A percentile compares a stretch with the other conserved stretches of the same genome.
Evolutionary conservation across 2,888 invertebrate genomes (phyloP).

Genomic region (Diarsia mendica): DNA sequence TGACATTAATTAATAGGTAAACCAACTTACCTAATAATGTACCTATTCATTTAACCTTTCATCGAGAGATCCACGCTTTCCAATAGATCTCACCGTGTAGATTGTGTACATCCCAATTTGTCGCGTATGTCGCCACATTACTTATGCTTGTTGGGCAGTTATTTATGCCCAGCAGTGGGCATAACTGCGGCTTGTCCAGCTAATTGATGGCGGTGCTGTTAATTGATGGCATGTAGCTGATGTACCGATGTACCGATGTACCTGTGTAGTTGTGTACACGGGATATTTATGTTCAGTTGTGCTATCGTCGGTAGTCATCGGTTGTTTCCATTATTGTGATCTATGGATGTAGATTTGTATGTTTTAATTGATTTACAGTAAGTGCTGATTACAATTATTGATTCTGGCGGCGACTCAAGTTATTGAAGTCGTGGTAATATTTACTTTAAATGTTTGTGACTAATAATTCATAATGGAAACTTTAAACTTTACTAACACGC

Average conservation of each 20-base stretch:
- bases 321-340: slow-evolving; percentile 48
- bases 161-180: slow-evolving; percentile 54
- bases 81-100: slow-evolving; percentile 38
- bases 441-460: background rate
- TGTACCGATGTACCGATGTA: background rate
- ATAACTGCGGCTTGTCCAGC: slow-evolving; percentile 41
- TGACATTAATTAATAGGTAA: background rate
- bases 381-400: background rate
- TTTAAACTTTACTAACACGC: background rate
- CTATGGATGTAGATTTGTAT: slow-evolving; percentile 28
- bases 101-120: slow-evolving; percentile 42
- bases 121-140: slow-evolving; percentile 48
- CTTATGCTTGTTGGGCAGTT: slow-evolving; percentile 36
- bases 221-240: slow-evolving; percentile 34
- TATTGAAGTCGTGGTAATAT: background rate
- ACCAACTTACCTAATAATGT: background rate
- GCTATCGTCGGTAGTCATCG: slow-evolving; percentile 50
- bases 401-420: background rate
- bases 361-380: slow-evolving; percentile 32
- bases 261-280: background rate
- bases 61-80: slow-evolving; percentile 9
- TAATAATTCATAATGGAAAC: background rate
- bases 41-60: background rate
- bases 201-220: slow-evolving; percentile 47
- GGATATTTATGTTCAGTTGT: slow-evolving; percentile 48